Base-by-base conservation (phyloP, 2,113 vertebrate genomes). In the Leucopsar rothschildi region DNA sequence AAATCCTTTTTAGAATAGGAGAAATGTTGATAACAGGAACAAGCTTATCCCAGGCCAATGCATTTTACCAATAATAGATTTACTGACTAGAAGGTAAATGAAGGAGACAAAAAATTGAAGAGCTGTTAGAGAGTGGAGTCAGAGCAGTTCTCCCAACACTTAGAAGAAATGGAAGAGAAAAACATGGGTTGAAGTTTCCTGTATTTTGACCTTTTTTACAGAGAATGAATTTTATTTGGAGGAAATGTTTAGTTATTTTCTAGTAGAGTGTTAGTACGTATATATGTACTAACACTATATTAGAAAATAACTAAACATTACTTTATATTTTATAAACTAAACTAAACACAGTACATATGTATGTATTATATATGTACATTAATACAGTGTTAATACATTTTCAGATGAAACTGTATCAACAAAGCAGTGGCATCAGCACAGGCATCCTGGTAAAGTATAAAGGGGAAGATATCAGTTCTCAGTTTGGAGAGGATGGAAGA, bases 1-100 rank as follows among this genome's bases (percentile, higher is more conserved):
- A 96, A 97, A 94, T 71, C 40, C 82, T 82, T 97, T 94, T 94
- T 93, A 84, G 79, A 95, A 92, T 52, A 84, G 84, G 9, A 82
- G 49, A 94, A 93, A 94, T 82, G 86, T 63, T 95, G 85, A 94
- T 95, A 95, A 93, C 6, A 16, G 71, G 77, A 96, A 95, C 53
- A 92, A 65, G 84, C 75, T 95, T 90, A 52, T 93, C 83, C 94
- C 6, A 63, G 85, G 75, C 77, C 88, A 94, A 66, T 11, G 61
- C 27, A 44, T 80, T 93, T 96, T 89, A 77, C 79, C 82, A 86
- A 63, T 92, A 92, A 88, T 63, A 94, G 90, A 92, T 80, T 90
- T 92, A 81, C 61, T 92, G 94, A 82, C 70, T 86, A 73, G 44
- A 92, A 96, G 65, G 87, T 80, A 91, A 94, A 93, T 69, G 83